Evolutionary conservation across 2,888 invertebrate genomes (phyloP).

Genomic region (Melanargia galathea): DNA sequence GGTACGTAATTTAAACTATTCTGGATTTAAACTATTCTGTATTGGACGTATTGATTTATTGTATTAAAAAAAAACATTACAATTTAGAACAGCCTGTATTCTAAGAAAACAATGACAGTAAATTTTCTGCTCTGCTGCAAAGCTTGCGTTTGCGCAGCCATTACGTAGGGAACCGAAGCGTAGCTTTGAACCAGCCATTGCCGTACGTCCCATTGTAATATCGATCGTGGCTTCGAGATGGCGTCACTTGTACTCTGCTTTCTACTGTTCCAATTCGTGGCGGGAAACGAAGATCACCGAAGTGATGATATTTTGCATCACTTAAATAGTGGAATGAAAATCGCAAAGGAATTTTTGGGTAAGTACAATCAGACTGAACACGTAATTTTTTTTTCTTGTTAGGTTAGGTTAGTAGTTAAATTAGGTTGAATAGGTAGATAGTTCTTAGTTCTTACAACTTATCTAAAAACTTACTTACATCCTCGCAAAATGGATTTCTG

Average conservation of each 20-base stretch:
- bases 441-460: too few relatives aligned
- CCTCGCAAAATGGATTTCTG: too few relatives aligned
- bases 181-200: slow-evolving; percentile 42
- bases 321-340: slow-evolving; percentile 69
- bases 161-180: slow-evolving; percentile 65
- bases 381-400: too few relatives aligned
- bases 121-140: slow-evolving; percentile 64
- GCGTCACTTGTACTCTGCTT: slow-evolving; percentile 59
- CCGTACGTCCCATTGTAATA: slow-evolving; percentile 54
- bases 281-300: slow-evolving; percentile 51
- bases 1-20: background rate
- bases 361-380: slow-evolving; percentile 42
- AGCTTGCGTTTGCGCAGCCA: slow-evolving; percentile 60
- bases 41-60: background rate
- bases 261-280: slow-evolving; percentile 48
- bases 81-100: slow-evolving; percentile 53
- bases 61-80: background rate
- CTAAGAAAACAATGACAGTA: slow-evolving; percentile 49
- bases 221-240: slow-evolving; percentile 59
- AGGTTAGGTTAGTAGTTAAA: too few relatives aligned
- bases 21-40: background rate
- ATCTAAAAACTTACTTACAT: too few relatives aligned
- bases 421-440: background rate
- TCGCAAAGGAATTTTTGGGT: slow-evolving; percentile 73
- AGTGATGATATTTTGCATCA: slow-evolving; percentile 65